Evolutionary conservation across 2,888 invertebrate species (phyloP).

Genomic region (Chloroclystis v-ata): DNA sequence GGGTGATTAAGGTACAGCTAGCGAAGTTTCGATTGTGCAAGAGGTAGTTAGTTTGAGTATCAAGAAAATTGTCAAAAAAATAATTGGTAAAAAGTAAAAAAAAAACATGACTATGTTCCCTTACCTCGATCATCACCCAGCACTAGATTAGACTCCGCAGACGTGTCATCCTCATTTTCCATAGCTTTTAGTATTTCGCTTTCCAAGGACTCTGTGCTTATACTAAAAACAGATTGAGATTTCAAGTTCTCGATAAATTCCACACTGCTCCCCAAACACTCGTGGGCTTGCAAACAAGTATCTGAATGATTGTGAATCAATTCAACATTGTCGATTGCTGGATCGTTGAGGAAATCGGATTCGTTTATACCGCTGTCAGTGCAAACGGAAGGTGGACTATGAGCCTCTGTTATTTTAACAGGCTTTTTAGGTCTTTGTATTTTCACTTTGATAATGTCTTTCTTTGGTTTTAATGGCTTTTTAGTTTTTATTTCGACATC

Average conservation of each 20-base stretch:
- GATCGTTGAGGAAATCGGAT: constrained; percentile 32
- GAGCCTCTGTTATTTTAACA: constrained; percentile 10
- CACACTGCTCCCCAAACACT: constrained; percentile 55
- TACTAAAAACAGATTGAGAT: constrained; percentile 42
- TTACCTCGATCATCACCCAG: constrained; percentile 39
- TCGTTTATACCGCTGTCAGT: constrained; percentile 56
- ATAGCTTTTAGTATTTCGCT: constrained; percentile 25
- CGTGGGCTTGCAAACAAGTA: constrained; percentile 58
- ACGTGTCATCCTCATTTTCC: constrained; percentile 27
- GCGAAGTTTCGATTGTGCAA: no score
- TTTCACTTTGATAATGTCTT: constrained; percentile 67
- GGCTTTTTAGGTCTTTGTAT: constrained; percentile 49
- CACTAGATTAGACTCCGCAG: constrained; percentile 33
- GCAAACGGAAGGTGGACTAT: constrained; percentile 35
- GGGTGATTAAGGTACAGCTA: no score
- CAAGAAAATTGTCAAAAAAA: no score
- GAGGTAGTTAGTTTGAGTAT: no score
- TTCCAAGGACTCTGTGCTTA: constrained; percentile 35
- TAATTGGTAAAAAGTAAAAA: background rate
- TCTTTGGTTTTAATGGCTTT: constrained; percentile 42
- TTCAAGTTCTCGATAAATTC: constrained; percentile 47
- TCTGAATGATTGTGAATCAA: constrained; percentile 70
- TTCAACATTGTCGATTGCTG: constrained; percentile 47
- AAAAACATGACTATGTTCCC: constrained; percentile 5
- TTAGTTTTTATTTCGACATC: constrained; percentile 29